Conservation (phyloP, 2,797 vertebrate species). For the Monodelphis domestica region DNA sequence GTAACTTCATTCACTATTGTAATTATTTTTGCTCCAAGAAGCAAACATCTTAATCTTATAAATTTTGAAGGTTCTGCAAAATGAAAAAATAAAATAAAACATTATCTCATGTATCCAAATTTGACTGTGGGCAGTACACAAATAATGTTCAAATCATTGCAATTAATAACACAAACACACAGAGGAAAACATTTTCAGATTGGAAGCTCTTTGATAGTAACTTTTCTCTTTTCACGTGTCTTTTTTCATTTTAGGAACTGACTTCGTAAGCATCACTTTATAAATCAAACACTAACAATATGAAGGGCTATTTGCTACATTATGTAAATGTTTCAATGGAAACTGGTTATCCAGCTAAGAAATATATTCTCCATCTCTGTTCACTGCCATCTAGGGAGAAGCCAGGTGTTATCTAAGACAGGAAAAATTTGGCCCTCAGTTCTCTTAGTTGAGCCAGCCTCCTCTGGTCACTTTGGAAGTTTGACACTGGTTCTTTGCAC, state of each 20-base stretch:
- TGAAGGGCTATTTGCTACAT: slow-evolving; percentile 55
- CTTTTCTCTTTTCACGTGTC: neutral
- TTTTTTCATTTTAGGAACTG: neutral
- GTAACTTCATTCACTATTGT: neutral
- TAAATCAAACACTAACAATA: slow-evolving; percentile 42
- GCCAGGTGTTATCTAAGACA: slow-evolving; percentile 81
- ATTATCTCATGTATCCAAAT: slow-evolving; percentile 45
- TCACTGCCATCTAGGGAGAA: slow-evolving; percentile 46
- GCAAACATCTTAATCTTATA: slow-evolving; percentile 67
- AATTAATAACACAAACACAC: slow-evolving; percentile 27
- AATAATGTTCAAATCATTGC: slow-evolving; percentile 52
- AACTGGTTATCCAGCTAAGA: slow-evolving; percentile 53
- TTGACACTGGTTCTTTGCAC: slow-evolving; percentile 86
- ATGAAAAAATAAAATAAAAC: slow-evolving; percentile 77
- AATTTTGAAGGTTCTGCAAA: slow-evolving; percentile 66
- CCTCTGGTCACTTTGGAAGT: slow-evolving; percentile 81
- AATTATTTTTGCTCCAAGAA: slow-evolving; percentile 64
- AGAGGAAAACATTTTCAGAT: neutral
- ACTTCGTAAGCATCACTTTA: slow-evolving; percentile 47
- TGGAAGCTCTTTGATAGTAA: neutral
- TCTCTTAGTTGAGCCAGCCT: slow-evolving; percentile 84
- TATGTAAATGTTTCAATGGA: slow-evolving; percentile 55
- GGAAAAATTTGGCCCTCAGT: slow-evolving; percentile 88
- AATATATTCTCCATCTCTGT: slow-evolving; percentile 53
- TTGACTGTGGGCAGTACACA: slow-evolving; percentile 65